These are phyloP conservation scores for Chondrilla cf. caribensis DNA, from an alignment of 37 sponge, comb jelly and placozoan species.

Conservation along the genomic window DNA sequence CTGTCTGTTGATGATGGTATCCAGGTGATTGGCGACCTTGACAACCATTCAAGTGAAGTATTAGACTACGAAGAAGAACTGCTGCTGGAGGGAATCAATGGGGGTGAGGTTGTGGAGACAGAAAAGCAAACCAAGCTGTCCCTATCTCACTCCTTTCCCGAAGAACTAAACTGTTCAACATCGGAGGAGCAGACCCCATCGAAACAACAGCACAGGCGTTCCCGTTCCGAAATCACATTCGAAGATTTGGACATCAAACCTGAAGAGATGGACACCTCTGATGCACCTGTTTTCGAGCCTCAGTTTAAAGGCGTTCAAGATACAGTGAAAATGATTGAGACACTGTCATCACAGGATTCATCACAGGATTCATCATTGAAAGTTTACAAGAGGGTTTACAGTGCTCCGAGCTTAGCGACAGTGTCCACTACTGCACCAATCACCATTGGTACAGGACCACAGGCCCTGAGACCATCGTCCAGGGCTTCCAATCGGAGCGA, in stretches of 20 bases:
- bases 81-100: background rate
- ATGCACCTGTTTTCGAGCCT: conserved; percentile 23
- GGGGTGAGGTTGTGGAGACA: background rate
- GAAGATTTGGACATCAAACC: conserved; percentile 45
- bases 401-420: background rate
- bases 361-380: background rate
- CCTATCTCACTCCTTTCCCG: conserved; percentile 18
- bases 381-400: background rate
- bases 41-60: background rate
- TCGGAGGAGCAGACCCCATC: conserved; percentile 10
- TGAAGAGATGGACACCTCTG: conserved; percentile 42
- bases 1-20: background rate
- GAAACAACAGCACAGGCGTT: background rate
- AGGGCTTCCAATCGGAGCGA: background rate
- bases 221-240: conserved; percentile 21
- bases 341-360: background rate
- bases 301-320: conserved; percentile 68
- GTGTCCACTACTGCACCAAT: background rate
- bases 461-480: background rate
- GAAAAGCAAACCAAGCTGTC: background rate
- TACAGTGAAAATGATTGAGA: conserved; percentile 71
- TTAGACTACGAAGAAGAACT: background rate
- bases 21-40: background rate
- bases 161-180: background rate
- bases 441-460: background rate